Evolutionary conservation across 1,140 invertebrate species (phyloP), one percentile per base, ranked within the genome.

Genomic region (Drosophila asahinai): DNA sequence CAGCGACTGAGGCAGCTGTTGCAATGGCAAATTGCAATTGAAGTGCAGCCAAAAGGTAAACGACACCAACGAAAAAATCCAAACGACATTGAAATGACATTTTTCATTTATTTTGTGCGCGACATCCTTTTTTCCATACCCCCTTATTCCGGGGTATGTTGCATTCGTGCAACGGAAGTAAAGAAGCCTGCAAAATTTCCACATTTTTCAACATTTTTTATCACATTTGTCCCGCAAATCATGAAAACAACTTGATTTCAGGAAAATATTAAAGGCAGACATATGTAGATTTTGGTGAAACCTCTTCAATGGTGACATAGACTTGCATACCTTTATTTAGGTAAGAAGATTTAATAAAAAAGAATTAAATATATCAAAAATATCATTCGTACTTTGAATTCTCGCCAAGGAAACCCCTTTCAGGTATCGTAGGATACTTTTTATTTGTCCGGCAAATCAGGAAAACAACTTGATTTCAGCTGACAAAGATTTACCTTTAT

Each of bases 21-120:
- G 81, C 83, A 86, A 80, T 72, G 51, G 75, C 78, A 90, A 90
- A 89, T 89, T 87, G 83, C 83, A 87, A 89, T 87, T 87, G 83
- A 87, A 87, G 83, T 87, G 83, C 83, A 89, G 81, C 83, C 83
- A 90, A 89, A 89, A 89, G 86, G 86, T 89, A 89, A 89, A 89
- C 86, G 86, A 89, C 86, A 90, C 86, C 81, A 90, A 86, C 84
- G 67, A 78, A 71, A 87, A 90, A 76, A 81, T 78, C 78, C 75
- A 81, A 89, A 81, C 84, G 84, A 89, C 84, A 89, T 90, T 90
- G 86, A 90, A 90, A 90, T 90, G 86, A 90, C 86, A 90, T 90
- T 90, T 90, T 90, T 90, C 84, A 89, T 89, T 87, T 81, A 78
- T 82, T 84, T 89, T 79, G 66, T 45, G 25, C 47, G 40, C 55